Evolutionary conservation across 2,113 vertebrate genomes (phyloP), one percentile per base, ranked within the genome.

Genomic region (Gallinago jamesoni): DNA sequence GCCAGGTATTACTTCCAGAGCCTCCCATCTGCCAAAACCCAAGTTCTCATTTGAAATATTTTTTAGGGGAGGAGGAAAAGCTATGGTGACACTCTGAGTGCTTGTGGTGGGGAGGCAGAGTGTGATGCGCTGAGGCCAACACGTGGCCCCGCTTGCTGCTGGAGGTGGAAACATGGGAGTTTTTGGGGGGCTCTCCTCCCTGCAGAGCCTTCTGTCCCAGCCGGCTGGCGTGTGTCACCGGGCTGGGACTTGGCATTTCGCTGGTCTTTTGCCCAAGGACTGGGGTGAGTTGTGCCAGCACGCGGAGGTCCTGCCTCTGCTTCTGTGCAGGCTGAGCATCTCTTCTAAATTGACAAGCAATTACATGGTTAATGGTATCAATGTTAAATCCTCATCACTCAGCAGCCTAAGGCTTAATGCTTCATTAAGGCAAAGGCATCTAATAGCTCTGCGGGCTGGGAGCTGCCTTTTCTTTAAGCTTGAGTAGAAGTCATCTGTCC

Each of bases 281-380:
- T 1, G 0, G 31, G 43, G 2, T 18, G 60, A 48, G 55, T 21
- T 1, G 33, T 90, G 78, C 67, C 82, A 74, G 90, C 60, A 22
- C 47, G 68, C 4, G 4, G 55, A 55, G 47, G 68, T 86, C 83
- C 72, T 75, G 75, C 60, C 69, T 30, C 56, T 27, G 47, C 59
- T 80, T 52, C 82, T 27, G 3, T n/a, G 68, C 55, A 47, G 55
- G 74, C 93, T 77, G 87, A 95, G 82, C 95, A 78, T 94, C 90
- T 93, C 96, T 33, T 85, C 83, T 74, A 31, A 95, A 84, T 27
- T 86, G 94, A 95, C 83, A 90, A 93, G 96, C 94, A 94, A 94
- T 96, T 95, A 94, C 93, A 90, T 96, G 92, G 96, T 95, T 95
- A 96, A 95, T 96, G 81, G 90, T 94, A 92, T 96, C 95, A 83